A percentile compares a stretch with the other conserved stretches of the same genome.
These are phyloP conservation scores for Varecia variegata DNA, from an alignment of 2,797 vertebrate species.

Conservation along the genomic window DNA sequence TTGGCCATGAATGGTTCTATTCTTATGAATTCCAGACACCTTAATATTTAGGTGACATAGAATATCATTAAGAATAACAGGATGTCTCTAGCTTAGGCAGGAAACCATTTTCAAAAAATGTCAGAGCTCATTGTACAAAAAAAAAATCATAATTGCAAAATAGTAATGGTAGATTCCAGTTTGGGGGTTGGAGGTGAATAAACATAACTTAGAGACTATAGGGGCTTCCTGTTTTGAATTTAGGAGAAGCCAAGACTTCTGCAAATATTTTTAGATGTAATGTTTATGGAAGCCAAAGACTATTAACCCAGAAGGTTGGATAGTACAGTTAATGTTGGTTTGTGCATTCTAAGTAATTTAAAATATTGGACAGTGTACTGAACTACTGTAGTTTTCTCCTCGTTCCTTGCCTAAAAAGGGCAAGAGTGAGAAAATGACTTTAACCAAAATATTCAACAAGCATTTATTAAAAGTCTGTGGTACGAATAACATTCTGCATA, in stretches of 20 bases:
- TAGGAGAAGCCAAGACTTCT: constrained; percentile 58
- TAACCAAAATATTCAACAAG: constrained; percentile 67
- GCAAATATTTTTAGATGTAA: constrained; percentile 70
- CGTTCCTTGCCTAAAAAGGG: constrained; percentile 73
- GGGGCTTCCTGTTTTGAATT: constrained; percentile 76
- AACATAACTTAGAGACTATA: constrained; percentile 53
- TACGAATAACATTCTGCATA: constrained; percentile 48
- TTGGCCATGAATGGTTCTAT: neutral
- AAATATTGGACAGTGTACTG: constrained; percentile 52
- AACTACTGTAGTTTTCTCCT: constrained; percentile 34
- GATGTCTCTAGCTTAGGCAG: constrained; percentile 76
- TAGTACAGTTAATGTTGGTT: constrained; percentile 3
- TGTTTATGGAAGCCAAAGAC: constrained; percentile 68
- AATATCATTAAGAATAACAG: constrained; percentile 76
- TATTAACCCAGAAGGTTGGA: constrained; percentile 46
- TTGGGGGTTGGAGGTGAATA: constrained; percentile 57
- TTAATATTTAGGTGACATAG: constrained; percentile 63
- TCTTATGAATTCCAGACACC: constrained; percentile 53
- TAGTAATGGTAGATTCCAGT: constrained; percentile 55
- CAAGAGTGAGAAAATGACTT: constrained; percentile 74
- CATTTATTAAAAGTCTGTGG: constrained; percentile 72
- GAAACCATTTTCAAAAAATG: constrained; percentile 74
- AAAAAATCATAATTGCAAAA: constrained; percentile 66
- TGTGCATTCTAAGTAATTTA: constrained; percentile 65
- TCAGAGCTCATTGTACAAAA: constrained; percentile 69